Conservation (phyloP, 2,888 invertebrate species). For the Pollenia angustigena region DNA sequence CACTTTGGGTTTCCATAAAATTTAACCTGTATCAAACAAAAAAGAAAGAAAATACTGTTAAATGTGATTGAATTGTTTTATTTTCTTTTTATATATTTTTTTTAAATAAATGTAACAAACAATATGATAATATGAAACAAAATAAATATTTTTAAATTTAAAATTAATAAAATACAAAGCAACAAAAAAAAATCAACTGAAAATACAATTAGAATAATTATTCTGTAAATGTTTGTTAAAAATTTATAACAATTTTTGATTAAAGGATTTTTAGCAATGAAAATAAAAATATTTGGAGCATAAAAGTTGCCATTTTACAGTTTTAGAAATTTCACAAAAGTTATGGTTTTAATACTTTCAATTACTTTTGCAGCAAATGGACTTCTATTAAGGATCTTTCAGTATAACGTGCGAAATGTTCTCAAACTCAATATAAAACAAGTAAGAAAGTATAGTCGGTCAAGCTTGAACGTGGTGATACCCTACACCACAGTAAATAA, state of each 20-base stretch:
- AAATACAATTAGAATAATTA: constrained; percentile 12
- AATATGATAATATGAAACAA: constrained; percentile 30
- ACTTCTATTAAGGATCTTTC: no score
- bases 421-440: no score
- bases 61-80: constrained; percentile 70
- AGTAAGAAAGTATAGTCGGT: no score
- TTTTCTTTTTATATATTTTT: constrained; percentile 38
- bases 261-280: neutral
- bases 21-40: constrained; percentile 55
- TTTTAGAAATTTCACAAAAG: neutral
- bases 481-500: no score
- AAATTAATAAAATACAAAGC: constrained; percentile 20
- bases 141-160: constrained; percentile 39
- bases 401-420: no score
- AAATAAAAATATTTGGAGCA: neutral
- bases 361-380: neutral
- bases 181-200: neutral
- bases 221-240: neutral
- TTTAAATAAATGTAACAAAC: constrained; percentile 44
- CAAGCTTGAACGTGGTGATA: no score
- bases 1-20: constrained; percentile 69
- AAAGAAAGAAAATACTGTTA: constrained; percentile 51
- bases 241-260: neutral
- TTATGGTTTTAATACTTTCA: neutral
- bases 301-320: neutral